These are phyloP conservation scores for Zhuqinia jingwanae DNA, from an alignment of 2,888 invertebrate species.

Conservation along the genomic window DNA sequence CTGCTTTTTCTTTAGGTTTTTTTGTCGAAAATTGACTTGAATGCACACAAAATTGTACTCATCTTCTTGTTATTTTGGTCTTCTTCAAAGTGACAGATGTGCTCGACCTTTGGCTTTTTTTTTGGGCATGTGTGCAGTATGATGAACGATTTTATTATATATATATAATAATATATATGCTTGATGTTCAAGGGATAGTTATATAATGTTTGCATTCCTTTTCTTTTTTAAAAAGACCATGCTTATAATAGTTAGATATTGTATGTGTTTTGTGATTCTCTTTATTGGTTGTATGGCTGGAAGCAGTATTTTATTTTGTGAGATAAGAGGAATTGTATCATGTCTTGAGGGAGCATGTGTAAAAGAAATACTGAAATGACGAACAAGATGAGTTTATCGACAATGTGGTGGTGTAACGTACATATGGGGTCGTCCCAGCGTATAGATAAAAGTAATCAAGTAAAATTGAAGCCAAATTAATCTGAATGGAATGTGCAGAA, in stretches of 20 bases:
- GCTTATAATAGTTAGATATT: too few relatives aligned
- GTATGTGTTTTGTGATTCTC: background rate
- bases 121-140: constrained; percentile 56
- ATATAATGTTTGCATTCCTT: constrained; percentile 14
- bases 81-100: constrained; percentile 67
- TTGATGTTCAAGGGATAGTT: background rate
- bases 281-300: constrained; percentile 14
- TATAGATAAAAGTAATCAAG: constrained; percentile 39
- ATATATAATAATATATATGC: too few relatives aligned
- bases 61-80: background rate
- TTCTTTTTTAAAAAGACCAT: background rate
- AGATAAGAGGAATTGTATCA: too few relatives aligned
- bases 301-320: background rate
- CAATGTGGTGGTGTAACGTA: background rate
- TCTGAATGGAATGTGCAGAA: constrained; percentile 28
- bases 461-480: constrained; percentile 59
- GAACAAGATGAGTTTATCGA: background rate
- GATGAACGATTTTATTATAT: constrained; percentile 20
- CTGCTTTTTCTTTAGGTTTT: too few relatives aligned
- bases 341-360: background rate
- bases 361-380: too few relatives aligned
- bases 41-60: constrained; percentile 46
- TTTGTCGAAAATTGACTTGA: constrained; percentile 51
- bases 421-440: background rate
- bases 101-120: constrained; percentile 69